These are phyloP conservation scores for Craterocephalus amniculus DNA, from an alignment of 2,797 vertebrate genomes.

Conservation along the genomic window DNA sequence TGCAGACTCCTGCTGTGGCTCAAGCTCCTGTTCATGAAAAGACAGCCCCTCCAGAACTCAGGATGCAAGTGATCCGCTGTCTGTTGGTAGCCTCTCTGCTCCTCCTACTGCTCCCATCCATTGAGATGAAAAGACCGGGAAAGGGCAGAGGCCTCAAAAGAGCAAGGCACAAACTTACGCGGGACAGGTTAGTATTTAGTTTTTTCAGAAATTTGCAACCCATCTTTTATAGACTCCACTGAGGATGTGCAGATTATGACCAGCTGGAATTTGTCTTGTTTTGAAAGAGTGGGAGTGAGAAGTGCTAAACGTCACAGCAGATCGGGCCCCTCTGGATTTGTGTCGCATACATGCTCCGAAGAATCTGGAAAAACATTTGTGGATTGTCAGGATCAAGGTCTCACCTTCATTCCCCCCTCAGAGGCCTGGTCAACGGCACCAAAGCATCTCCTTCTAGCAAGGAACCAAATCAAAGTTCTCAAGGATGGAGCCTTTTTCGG, in stretches of 20 bases:
- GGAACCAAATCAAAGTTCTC: slow-evolving; percentile 88
- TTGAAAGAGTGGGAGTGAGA: slow-evolving; percentile 44
- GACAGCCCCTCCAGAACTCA: slow-evolving; percentile 40
- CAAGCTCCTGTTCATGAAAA: slow-evolving; percentile 51
- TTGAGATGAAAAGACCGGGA: slow-evolving; percentile 77
- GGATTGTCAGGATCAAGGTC: slow-evolving; percentile 90
- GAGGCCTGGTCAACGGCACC: slow-evolving; percentile 87
- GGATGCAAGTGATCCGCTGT: slow-evolving; percentile 62
- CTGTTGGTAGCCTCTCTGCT: slow-evolving; percentile 81
- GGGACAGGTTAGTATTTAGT: slow-evolving; percentile 58
- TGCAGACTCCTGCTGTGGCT: slow-evolving; percentile 61
- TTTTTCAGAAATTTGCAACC: neutral
- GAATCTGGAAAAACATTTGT: slow-evolving; percentile 87
- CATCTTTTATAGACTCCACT: neutral
- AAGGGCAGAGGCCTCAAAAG: slow-evolving; percentile 75
- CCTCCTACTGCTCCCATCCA: slow-evolving; percentile 81
- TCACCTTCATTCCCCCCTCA: slow-evolving; percentile 79
- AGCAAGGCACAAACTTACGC: slow-evolving; percentile 58
- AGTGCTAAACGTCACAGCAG: slow-evolving; percentile 57
- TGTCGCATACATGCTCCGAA: slow-evolving; percentile 82
- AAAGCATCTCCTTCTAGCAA: slow-evolving; percentile 91
- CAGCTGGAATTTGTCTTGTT: slow-evolving; percentile 12
- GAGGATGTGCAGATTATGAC: neutral
- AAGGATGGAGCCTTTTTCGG: slow-evolving; percentile 87
- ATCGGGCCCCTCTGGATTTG: slow-evolving; percentile 75